These are phyloP conservation scores for Melieria crassipennis DNA, from an alignment of 2,888 invertebrate species.

Conservation along the genomic window DNA sequence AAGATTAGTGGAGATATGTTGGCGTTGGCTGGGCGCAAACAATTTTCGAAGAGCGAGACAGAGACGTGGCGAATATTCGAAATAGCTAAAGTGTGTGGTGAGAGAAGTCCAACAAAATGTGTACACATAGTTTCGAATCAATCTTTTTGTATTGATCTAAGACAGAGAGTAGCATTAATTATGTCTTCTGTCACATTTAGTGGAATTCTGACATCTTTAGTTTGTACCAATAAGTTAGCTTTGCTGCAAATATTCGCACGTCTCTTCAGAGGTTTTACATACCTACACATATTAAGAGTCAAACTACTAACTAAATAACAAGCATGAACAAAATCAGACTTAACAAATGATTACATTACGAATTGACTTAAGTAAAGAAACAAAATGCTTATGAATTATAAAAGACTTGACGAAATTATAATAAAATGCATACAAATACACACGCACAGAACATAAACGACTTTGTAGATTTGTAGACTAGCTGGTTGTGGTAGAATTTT, in stretches of 20 bases:
- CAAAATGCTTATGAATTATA: constrained; percentile 23
- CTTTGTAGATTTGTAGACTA: not conserved
- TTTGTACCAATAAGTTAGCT: no score
- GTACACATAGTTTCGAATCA: not conserved
- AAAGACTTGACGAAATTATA: not conserved
- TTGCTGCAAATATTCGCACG: no score
- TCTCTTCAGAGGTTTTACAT: no score
- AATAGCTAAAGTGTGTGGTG: no score
- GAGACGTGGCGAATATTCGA: no score
- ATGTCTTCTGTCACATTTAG: constrained; percentile 34
- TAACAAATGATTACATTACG: not conserved
- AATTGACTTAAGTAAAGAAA: constrained; percentile 8
- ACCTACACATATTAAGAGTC: constrained; percentile 1
- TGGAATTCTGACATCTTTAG: constrained; percentile 15
- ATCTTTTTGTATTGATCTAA: constrained; percentile 24
- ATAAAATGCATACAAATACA: not conserved
- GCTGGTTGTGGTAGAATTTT: not conserved
- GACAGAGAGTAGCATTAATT: constrained; percentile 33
- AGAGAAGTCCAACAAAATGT: no score
- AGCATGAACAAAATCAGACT: not conserved
- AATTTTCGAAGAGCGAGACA: no score
- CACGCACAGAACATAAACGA: constrained; percentile 17
- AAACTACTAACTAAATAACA: not conserved
- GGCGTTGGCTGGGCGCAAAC: no score
- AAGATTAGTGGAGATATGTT: not conserved